Evolutionary conservation across 1,140 invertebrate genomes (phyloP), one percentile per base, ranked within the genome.

Genomic region (Apis mellifera): DNA sequence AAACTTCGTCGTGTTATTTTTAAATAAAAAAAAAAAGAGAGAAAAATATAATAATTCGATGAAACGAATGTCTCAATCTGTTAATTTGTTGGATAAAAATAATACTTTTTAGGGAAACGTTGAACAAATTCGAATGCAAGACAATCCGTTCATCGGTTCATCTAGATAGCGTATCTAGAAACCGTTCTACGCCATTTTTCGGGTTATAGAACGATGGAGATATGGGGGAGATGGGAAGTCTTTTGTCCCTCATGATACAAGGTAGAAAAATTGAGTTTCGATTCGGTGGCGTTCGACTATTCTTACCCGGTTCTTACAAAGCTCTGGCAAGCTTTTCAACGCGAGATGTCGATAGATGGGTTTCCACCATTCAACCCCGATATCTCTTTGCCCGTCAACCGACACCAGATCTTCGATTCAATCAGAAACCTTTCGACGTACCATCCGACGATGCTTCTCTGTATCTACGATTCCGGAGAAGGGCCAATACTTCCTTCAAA

Each of bases 181-280:
- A 55, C 9, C 9, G 32, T 48, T n/a, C 1, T 13, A 1, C 23
- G 26, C 9, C 32, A 42, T 8, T 17, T 2, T 4, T 52, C n/a
- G 12, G 17, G 2, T 19, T 13, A n/a, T 0, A 48, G 59, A 83
- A 26, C 2, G 32, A 3, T 15, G 32, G 55, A 65, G 9, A 15
- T 57, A 23, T 15, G 32, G 50, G n/a, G 26, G 23, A 65, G 9
- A 15, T 57, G 21, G 17, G 15, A 72, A 17, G 15, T 50, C 1
- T n/a, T 52, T 82, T 60, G 17, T 84, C 59, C 23, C 57, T 8
- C 23, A 17, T 55, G 19, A 32, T 13, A 32, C 13, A 26, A 59
- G 57, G 78, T 74, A 82, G 60, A 74, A 86, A 86, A 85, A 85
- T 85, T 48, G 71, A 50, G 23, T 84, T n/a, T 81, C 60, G 42